Conservation (phyloP, 2,113 vertebrate genomes). For the Menura novaehollandiae region DNA sequence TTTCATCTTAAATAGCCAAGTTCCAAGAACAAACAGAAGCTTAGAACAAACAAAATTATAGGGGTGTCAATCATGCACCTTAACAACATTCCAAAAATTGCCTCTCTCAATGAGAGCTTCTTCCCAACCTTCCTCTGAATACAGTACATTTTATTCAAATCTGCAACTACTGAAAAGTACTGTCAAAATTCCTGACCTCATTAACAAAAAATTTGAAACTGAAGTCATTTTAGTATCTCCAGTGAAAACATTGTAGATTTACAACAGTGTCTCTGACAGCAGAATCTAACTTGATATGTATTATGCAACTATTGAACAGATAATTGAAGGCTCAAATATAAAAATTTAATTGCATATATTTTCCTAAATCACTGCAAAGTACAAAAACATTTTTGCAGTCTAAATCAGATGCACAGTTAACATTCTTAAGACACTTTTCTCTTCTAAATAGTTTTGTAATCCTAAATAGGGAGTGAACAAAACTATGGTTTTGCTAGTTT, state of each 20-base stretch:
- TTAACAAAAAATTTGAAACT: background rate
- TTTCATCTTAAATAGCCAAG: background rate
- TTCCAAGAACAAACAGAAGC: slow-evolving; percentile 14
- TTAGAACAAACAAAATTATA: slow-evolving; percentile 49
- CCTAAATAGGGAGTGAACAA: background rate
- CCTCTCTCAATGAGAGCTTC: background rate
- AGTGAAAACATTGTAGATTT: background rate
- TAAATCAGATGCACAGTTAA: background rate
- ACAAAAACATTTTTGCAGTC: background rate
- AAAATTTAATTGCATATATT: background rate
- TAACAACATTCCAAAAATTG: slow-evolving; percentile 18
- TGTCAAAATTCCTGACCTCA: background rate
- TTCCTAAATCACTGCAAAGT: background rate
- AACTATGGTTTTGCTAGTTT: background rate
- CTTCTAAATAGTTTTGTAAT: background rate
- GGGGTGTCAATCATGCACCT: background rate
- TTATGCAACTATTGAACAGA: background rate
- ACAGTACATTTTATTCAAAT: background rate
- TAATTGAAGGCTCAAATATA: background rate
- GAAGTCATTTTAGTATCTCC: background rate
- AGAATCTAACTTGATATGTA: background rate
- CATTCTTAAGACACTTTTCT: background rate
- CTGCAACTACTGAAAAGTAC: background rate
- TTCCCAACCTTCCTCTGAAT: background rate
- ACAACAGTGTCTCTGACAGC: background rate